A percentile compares a stretch with the other conserved stretches of the same genome.
These are phyloP conservation scores for Neotragus pygmaeus DNA, from an alignment of 2,113 vertebrate species.

Conservation along the genomic window DNA sequence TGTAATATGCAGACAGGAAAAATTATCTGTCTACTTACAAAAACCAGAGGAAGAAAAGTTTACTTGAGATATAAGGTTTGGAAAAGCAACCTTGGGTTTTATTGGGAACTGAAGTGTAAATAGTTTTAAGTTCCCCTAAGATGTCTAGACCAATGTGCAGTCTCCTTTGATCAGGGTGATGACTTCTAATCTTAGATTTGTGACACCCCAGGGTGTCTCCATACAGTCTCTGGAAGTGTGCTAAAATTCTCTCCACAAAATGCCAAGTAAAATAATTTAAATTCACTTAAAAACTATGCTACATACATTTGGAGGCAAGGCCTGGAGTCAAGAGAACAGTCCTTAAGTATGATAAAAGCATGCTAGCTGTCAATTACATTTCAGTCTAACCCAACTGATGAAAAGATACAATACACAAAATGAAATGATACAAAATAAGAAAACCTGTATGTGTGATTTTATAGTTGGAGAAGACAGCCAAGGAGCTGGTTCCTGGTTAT, in stretches of 20 bases:
- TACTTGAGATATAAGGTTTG: neutral
- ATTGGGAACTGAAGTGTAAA: neutral
- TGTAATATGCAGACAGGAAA: neutral
- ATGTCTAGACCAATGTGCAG: neutral
- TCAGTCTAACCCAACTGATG: neutral
- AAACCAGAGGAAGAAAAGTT: neutral
- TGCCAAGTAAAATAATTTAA: slow-evolving; percentile 51
- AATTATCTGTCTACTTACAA: neutral
- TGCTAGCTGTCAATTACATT: neutral
- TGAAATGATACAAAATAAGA: slow-evolving; percentile 8
- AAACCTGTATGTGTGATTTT: neutral
- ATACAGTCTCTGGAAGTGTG: neutral
- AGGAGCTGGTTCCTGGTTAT: neutral
- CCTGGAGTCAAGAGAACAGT: neutral
- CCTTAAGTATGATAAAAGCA: neutral
- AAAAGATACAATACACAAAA: slow-evolving; percentile 18
- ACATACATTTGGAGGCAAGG: neutral
- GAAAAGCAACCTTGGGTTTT: slow-evolving; percentile 28
- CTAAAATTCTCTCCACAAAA: slow-evolving; percentile 42
- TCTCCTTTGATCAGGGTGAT: slow-evolving; percentile 30
- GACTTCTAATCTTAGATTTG: slow-evolving; percentile 43
- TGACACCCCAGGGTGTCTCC: slow-evolving; percentile 33
- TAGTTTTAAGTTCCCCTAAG: slow-evolving; percentile 18
- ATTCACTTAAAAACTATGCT: slow-evolving; percentile 7
- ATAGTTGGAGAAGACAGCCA: neutral